phyloP scores from a whole-genome alignment of 2,113 vertebrate species.

The Chaetops frenatus region DNA sequence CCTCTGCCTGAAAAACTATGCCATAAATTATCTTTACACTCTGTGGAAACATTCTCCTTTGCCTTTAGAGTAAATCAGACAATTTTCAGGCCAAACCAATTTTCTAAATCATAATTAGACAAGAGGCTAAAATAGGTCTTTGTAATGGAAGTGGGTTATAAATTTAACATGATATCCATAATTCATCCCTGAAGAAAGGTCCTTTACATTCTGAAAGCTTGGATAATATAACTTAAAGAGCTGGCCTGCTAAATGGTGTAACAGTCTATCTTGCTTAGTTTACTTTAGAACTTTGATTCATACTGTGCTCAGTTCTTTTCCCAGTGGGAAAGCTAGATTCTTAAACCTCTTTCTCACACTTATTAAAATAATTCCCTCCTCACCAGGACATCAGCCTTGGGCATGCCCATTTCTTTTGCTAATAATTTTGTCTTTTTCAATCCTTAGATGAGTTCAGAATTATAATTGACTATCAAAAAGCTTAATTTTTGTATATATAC shows the following conservation, averaged over 20 bases:
- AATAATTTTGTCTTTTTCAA: slow-evolving; percentile 62
- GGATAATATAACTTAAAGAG: slow-evolving; percentile 56
- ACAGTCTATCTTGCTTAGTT: slow-evolving; percentile 63
- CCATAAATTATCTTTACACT: slow-evolving; percentile 56
- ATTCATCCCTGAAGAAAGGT: slow-evolving; percentile 59
- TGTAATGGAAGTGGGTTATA: slow-evolving; percentile 59
- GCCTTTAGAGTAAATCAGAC: slow-evolving; percentile 60
- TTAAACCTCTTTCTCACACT: slow-evolving; percentile 64
- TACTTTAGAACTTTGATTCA: slow-evolving; percentile 71
- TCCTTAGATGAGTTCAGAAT: slow-evolving; percentile 34
- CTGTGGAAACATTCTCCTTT: slow-evolving; percentile 47
- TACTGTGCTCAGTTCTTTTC: slow-evolving; percentile 61
- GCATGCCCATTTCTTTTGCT: slow-evolving; percentile 54
- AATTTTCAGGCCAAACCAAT: slow-evolving; percentile 62
- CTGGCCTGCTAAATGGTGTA: slow-evolving; percentile 56
- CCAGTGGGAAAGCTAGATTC: slow-evolving; percentile 60
- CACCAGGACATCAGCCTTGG: slow-evolving; percentile 62
- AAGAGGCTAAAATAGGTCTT: slow-evolving; percentile 49
- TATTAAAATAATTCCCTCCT: slow-evolving; percentile 69
- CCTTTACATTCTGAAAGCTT: slow-evolving; percentile 60
- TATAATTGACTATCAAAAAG: slow-evolving; percentile 26
- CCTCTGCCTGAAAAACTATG: slow-evolving; percentile 39
- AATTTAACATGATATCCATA: slow-evolving; percentile 59
- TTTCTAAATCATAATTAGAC: slow-evolving; percentile 65
- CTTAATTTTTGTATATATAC: neutral